Evolutionary conservation across 2,888 invertebrate genomes (phyloP).

Genomic region (Prosapia bicincta): DNA sequence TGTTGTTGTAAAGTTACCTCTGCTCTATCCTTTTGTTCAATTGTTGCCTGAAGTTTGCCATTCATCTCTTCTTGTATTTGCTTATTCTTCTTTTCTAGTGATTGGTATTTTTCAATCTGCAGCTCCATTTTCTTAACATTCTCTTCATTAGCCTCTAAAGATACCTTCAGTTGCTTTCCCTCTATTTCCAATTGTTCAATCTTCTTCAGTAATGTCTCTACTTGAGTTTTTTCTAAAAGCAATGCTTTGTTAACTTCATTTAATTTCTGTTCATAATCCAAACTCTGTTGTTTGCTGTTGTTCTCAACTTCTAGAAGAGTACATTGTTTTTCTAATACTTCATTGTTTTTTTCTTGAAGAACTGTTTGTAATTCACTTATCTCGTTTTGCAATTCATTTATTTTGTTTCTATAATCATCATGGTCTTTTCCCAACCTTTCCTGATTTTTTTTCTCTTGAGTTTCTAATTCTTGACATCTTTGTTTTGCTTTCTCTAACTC

Average conservation of each 20-base stretch:
- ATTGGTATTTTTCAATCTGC: conserved; percentile 19
- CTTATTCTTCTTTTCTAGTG: conserved; percentile 20
- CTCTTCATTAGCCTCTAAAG: conserved; percentile 9
- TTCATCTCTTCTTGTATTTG: conserved; percentile 17
- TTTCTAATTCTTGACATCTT: conserved; percentile 38
- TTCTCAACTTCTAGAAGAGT: conserved; percentile 32
- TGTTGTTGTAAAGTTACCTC: conserved; percentile 3
- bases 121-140: background rate
- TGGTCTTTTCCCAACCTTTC: conserved; percentile 41
- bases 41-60: conserved; percentile 35
- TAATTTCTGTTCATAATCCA: conserved; percentile 8
- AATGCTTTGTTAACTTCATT: background rate
- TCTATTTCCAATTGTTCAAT: background rate
- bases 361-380: conserved; percentile 36
- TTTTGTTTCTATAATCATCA: conserved; percentile 42
- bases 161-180: background rate
- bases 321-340: conserved; percentile 35
- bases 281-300: conserved; percentile 3
- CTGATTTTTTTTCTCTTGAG: conserved; percentile 31
- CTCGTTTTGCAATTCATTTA: conserved; percentile 43
- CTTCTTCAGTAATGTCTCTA: background rate
- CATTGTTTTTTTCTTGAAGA: conserved; percentile 35
- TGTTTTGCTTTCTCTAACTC: background rate
- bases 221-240: background rate
- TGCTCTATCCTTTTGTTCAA: conserved; percentile 13